Percentiles rank a stretch among this genome's conserved stretches.
These are phyloP conservation scores for Romanomermis culicivorax DNA, from an alignment of 2,888 invertebrate genomes.

Conservation along the genomic window DNA sequence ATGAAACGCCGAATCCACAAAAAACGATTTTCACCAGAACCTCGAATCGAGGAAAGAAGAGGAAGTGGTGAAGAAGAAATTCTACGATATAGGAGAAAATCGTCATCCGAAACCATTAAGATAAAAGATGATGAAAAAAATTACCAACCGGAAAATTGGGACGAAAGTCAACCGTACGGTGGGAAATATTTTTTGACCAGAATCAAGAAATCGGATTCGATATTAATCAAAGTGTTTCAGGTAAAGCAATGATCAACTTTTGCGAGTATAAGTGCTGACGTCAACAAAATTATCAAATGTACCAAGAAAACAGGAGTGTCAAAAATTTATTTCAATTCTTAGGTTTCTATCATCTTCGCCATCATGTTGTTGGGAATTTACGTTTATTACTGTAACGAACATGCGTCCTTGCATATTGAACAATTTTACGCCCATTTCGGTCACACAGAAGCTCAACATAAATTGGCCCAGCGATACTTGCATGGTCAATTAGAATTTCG, in stretches of 20 bases:
- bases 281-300: background rate
- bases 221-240: background rate
- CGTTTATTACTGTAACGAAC: constrained; percentile 32
- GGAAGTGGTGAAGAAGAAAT: too few relatives aligned
- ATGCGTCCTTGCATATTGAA: constrained; percentile 32
- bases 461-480: constrained; percentile 32
- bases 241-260: background rate
- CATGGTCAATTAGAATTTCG: too few relatives aligned
- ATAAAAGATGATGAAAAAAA: too few relatives aligned
- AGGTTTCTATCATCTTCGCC: background rate
- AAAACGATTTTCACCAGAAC: too few relatives aligned
- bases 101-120: too few relatives aligned
- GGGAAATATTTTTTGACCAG: constrained; percentile 33
- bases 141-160: too few relatives aligned
- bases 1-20: too few relatives aligned
- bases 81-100: too few relatives aligned
- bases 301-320: background rate
- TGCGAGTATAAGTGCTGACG: background rate
- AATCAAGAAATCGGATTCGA: constrained; percentile 29
- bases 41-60: too few relatives aligned
- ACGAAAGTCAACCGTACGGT: constrained; percentile 29
- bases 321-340: background rate
- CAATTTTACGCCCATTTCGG: constrained; percentile 33
- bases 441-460: constrained; percentile 32
- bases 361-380: constrained; percentile 21